Conservation (phyloP, 1,140 invertebrate genomes). For the Drosophila elegans region DNA sequence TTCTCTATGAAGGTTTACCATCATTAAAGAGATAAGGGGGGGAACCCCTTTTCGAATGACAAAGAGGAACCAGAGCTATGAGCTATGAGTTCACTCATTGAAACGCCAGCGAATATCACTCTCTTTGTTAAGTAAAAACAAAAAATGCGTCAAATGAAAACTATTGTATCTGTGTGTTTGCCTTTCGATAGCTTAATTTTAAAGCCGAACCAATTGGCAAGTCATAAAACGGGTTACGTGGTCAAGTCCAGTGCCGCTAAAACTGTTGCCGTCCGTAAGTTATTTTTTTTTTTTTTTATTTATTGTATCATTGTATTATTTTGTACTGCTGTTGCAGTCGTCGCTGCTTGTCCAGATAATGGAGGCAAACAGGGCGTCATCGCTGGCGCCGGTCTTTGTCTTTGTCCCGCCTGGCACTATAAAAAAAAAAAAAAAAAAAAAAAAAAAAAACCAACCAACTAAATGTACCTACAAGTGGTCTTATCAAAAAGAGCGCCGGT, state of each 20-base stretch:
- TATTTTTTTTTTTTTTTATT: too few species aligned
- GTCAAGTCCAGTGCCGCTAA: slow-evolving; percentile 16
- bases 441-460: background rate
- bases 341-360: slow-evolving; percentile 49
- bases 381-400: slow-evolving; percentile 59
- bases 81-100: background rate
- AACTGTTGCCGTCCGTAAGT: slow-evolving; percentile 23
- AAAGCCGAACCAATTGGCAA: slow-evolving; percentile 13
- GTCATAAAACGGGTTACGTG: slow-evolving; percentile 47
- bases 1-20: background rate
- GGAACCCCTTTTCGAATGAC: background rate
- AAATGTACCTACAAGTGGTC: slow-evolving; percentile 24
- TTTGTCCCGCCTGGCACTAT: slow-evolving; percentile 46
- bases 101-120: background rate
- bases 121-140: background rate
- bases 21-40: slow-evolving; percentile 1
- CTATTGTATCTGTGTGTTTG: background rate
- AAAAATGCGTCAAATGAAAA: background rate
- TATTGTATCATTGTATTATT: too few species aligned
- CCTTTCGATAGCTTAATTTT: slow-evolving; percentile 12
- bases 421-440: background rate
- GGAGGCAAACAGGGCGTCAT: slow-evolving; percentile 57
- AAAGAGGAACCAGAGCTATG: background rate
- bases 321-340: too few species aligned
- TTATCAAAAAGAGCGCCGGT: slow-evolving; percentile 36